Percentiles rank a stretch among this genome's conserved stretches.
Conservation (phyloP, 2,888 invertebrate species). For the Eulithis testata region DNA sequence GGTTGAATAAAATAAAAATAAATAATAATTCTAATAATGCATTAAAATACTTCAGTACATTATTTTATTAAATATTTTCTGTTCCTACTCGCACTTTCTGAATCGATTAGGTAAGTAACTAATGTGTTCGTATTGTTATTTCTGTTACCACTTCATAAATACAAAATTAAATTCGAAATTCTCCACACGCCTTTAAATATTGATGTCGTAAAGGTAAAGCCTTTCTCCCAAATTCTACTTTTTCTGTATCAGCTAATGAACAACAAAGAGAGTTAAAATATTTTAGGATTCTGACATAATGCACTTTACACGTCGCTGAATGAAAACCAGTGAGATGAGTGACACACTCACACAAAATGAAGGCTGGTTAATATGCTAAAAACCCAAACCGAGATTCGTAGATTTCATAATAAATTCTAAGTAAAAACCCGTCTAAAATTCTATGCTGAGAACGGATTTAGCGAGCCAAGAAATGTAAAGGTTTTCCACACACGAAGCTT, state of each 20-base stretch:
- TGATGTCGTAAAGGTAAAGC: slow-evolving; percentile 8
- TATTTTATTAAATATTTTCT: no score
- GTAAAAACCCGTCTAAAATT: no score
- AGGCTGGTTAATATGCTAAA: no score
- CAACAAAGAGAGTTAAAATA: background rate
- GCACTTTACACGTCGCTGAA: no score
- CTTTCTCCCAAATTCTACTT: slow-evolving; percentile 6
- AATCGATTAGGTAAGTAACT: background rate
- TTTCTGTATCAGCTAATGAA: slow-evolving; percentile 8
- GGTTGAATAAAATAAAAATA: no score
- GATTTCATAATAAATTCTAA: no score
- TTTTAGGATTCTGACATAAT: background rate
- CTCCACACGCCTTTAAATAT: slow-evolving; percentile 6
- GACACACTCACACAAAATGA: no score
- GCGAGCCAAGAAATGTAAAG: background rate
- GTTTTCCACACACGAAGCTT: slow-evolving; percentile 8
- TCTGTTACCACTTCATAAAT: background rate
- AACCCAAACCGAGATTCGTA: no score
- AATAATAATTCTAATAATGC: no score
- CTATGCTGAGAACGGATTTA: no score
- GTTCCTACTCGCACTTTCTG: background rate
- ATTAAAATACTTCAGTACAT: no score
- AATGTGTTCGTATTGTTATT: background rate
- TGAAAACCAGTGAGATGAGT: no score
- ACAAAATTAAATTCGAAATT: background rate